Conservation (phyloP, 2,797 vertebrate genomes). For the Amniataba percoides region DNA sequence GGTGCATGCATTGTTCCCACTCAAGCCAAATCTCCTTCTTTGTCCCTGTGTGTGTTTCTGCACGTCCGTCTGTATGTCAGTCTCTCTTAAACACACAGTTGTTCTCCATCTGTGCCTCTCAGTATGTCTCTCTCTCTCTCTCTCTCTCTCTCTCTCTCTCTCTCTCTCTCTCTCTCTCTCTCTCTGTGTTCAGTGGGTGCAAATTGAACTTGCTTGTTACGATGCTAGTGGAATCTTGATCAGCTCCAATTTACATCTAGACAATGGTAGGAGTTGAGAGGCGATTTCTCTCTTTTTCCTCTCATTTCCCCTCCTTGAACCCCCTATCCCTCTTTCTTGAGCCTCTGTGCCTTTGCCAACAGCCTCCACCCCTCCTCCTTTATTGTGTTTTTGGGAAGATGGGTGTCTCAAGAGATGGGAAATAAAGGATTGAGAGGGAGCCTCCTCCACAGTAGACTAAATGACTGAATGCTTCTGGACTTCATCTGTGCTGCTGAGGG, state of each 20-base stretch:
- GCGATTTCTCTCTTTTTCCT: constrained; percentile 75
- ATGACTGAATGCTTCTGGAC: constrained; percentile 75
- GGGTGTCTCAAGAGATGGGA: constrained; percentile 63
- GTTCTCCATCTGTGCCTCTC: constrained; percentile 35
- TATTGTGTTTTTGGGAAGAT: constrained; percentile 72
- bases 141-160: constrained; percentile 44
- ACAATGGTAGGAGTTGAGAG: constrained; percentile 83
- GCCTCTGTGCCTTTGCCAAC: constrained; percentile 66
- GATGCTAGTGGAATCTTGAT: constrained; percentile 87
- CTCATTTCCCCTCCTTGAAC: constrained; percentile 69
- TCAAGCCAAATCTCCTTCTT: constrained; percentile 54
- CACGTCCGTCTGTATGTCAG: constrained; percentile 54
- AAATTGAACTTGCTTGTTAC: constrained; percentile 78
- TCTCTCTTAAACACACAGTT: constrained; percentile 55
- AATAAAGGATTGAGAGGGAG: constrained; percentile 72
- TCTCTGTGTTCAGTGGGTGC: constrained; percentile 58
- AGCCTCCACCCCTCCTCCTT: constrained; percentile 63
- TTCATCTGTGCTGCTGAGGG: constrained; percentile 77
- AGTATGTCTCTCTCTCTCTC: constrained; percentile 52
- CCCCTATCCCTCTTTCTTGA: constrained; percentile 70
- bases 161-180: constrained; percentile 53
- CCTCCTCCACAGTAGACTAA: constrained; percentile 76
- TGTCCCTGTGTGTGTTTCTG: constrained; percentile 56
- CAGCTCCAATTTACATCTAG: constrained; percentile 86
- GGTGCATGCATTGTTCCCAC: constrained; percentile 51